Evolutionary conservation across 2,888 invertebrate species (phyloP), one percentile per base, ranked within the genome.

Genomic region (Lithophane ornitopus): DNA sequence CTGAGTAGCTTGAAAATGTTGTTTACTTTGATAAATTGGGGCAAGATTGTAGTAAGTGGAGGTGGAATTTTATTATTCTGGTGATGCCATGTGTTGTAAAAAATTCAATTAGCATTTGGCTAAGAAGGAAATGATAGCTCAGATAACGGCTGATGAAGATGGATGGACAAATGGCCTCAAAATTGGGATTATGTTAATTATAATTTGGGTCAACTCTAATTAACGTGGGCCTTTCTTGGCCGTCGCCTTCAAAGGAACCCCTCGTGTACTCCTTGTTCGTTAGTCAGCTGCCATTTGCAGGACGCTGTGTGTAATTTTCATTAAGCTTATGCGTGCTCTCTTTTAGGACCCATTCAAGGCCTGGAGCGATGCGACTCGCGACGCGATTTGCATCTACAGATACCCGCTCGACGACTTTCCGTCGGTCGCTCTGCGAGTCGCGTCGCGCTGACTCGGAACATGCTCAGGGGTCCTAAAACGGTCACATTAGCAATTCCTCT

Each of bases 191-290:
- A 52, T 58, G 34, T 44, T 63, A 34, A 46, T 74, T 74, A 65
- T 59, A 2, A 62, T 72, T 72, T 46, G 28, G 39, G 80, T 71
- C 12, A 46, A 71, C 19, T 52, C 11, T 52, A 71, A 79, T 76
- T 46, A 54, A 61, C 8, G 6, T 19, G 19, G 73, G 1, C 52
- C 14, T 39, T 73, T 54, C 19, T 26, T 52, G n/a, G 28, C 46
- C 39, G n/a, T 52, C 16, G 3, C 22, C 39, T 46, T n/a, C 12
- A 28, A 54, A 28, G n/a, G 28, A 62, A 28, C 12, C 28, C 8
- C 14, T 62, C 8, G 39, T n/a, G 28, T 59, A 39, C 8, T 44
- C 22, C 59, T 52, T 44, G 26, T 12, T 69, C 56, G n/a, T 49
- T 22, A 49, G 9, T 52, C 8, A 8, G 70, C 6, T 26, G 9